A percentile compares a stretch with the other conserved stretches of the same genome.
Conservation (phyloP, 1,140 invertebrate genomes). For the Pentalonia nigronervosa region DNA sequence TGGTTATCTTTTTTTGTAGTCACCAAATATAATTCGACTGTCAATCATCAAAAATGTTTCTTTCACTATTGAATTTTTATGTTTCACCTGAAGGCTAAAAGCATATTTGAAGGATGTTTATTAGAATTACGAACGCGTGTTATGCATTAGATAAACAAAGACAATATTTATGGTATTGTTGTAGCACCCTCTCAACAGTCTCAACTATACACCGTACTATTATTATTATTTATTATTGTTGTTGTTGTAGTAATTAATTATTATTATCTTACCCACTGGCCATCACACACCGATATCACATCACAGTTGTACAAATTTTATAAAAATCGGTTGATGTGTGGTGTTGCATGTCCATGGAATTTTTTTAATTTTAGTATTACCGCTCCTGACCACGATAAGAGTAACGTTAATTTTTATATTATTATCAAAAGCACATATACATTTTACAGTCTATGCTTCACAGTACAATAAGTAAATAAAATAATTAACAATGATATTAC, state of each 20-base stretch:
- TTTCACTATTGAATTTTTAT: neutral
- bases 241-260: neutral
- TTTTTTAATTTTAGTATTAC: neutral
- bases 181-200: neutral
- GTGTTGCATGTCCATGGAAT: neutral
- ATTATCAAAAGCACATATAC: neutral
- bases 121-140: neutral
- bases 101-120: neutral
- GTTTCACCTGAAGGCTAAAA: neutral
- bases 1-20: neutral
- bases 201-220: too few relatives aligned
- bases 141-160: neutral
- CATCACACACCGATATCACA: neutral
- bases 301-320: neutral
- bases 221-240: neutral
- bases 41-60: too few relatives aligned
- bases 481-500: too few relatives aligned
- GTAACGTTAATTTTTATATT: too few relatives aligned
- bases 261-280: neutral
- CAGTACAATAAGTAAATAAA: too few relatives aligned
- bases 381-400: too few relatives aligned
- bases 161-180: neutral
- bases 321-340: neutral
- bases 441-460: too few relatives aligned
- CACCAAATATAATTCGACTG: too few relatives aligned